Percentiles rank a stretch among this genome's conserved stretches.
Conservation (phyloP, 2,113 vertebrate species). For the Peromyscus polionotus region DNA sequence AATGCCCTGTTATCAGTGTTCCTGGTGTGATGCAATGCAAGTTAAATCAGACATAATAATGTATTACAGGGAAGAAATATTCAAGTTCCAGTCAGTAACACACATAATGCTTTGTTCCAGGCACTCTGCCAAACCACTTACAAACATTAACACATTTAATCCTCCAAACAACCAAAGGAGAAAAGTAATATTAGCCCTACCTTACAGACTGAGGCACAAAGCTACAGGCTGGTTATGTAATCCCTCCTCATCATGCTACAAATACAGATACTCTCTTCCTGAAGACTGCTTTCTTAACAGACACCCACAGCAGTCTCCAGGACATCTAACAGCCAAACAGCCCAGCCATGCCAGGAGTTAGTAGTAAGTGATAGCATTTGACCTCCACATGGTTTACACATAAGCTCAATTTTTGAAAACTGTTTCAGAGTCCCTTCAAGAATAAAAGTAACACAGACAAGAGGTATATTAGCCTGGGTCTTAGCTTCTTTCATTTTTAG, state of each 20-base stretch:
- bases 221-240: background rate
- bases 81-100: slow-evolving; percentile 11
- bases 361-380: slow-evolving; percentile 7
- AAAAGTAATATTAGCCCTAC: background rate
- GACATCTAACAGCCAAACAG: background rate
- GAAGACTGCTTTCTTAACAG: background rate
- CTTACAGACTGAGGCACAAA: background rate
- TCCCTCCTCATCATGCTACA: background rate
- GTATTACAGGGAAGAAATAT: background rate
- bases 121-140: background rate
- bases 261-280: background rate
- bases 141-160: slow-evolving; percentile 26
- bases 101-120: background rate
- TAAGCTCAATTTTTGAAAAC: slow-evolving; percentile 42
- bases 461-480: slow-evolving; percentile 35
- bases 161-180: background rate
- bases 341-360: background rate
- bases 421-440: slow-evolving; percentile 51
- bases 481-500: slow-evolving; percentile 59
- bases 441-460: background rate
- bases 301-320: background rate
- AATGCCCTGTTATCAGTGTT: background rate
- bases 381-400: background rate
- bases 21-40: background rate
- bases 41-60: slow-evolving; percentile 13